Percentiles rank a stretch among this genome's conserved stretches.
Conservation (phyloP, 2,888 invertebrate species). For the Dexiosoma caninum region DNA sequence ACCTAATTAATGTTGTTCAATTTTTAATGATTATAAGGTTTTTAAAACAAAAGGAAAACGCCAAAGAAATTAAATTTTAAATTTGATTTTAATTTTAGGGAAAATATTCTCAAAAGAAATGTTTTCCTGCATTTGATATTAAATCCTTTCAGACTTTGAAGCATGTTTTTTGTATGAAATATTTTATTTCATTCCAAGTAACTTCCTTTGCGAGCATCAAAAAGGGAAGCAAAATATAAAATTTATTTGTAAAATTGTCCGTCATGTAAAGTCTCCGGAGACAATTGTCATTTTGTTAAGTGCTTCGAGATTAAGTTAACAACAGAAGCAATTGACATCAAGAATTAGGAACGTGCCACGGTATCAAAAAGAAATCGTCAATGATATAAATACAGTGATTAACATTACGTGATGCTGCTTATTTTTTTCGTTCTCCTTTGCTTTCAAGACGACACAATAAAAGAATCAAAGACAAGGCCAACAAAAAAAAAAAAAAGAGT, state of each 20-base stretch:
- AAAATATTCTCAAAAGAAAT: neutral
- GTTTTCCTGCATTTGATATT: neutral
- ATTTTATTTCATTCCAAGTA: neutral
- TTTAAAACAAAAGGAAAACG: neutral
- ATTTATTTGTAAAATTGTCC: slow-evolving; percentile 28
- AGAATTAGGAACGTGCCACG: slow-evolving; percentile 60
- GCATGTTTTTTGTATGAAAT: neutral
- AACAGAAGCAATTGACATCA: slow-evolving; percentile 44
- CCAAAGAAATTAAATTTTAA: neutral
- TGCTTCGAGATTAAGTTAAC: slow-evolving; percentile 58
- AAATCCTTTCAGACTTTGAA: neutral
- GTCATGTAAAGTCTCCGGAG: slow-evolving; percentile 47
- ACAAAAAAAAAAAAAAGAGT: neutral
- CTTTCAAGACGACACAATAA: neutral
- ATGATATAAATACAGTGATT: slow-evolving; percentile 62
- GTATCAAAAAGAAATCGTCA: slow-evolving; percentile 44
- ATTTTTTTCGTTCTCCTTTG: neutral
- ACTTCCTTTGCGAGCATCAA: slow-evolving; percentile 11
- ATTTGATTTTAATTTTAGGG: neutral
- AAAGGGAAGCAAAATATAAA: neutral
- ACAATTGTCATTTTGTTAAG: slow-evolving; percentile 60
- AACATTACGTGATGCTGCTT: slow-evolving; percentile 56
- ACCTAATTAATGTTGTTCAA: slow-evolving; percentile 54
- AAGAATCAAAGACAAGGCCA: too few relatives aligned
- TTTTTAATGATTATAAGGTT: slow-evolving; percentile 36